These are phyloP conservation scores for Orthosia gothica DNA, from an alignment of 2,888 invertebrate species.

Conservation along the genomic window DNA sequence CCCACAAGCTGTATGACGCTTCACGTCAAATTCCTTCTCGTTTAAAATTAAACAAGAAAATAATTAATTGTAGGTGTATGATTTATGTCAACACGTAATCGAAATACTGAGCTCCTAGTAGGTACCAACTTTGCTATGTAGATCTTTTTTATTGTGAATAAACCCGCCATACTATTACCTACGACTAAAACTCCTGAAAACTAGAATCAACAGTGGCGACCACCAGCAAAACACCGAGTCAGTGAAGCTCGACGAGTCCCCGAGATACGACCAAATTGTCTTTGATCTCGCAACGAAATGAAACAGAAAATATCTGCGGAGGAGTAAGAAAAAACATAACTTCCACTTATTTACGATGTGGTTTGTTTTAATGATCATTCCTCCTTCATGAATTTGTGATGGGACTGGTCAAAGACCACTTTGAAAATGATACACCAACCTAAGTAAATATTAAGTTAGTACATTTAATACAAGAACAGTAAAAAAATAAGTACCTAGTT, in stretches of 20 bases:
- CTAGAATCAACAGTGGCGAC: too few relatives aligned
- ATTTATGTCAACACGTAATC: neutral
- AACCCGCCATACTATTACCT: too few relatives aligned
- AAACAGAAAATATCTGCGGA: too few relatives aligned
- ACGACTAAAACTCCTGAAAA: too few relatives aligned
- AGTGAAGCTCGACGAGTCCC: too few relatives aligned
- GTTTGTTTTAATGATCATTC: neutral
- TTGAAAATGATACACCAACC: neutral
- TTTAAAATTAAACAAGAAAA: neutral
- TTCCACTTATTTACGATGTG: too few relatives aligned
- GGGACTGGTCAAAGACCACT: neutral
- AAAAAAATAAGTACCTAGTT: conserved; percentile 15
- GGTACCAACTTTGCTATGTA: neutral
- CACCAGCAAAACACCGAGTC: too few relatives aligned
- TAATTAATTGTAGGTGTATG: neutral
- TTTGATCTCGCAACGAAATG: too few relatives aligned
- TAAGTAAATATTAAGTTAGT: conserved; percentile 16
- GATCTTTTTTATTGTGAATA: neutral
- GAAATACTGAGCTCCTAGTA: neutral
- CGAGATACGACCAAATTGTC: too few relatives aligned
- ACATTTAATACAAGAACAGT: conserved; percentile 1
- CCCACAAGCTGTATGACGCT: neutral
- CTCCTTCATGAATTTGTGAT: neutral
- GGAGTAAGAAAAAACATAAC: too few relatives aligned
- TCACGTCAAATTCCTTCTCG: neutral